Percentiles rank a stretch among this genome's conserved stretches.
phyloP scores from a whole-genome alignment of 2,888 invertebrate genomes.

The Polylopha cassiicola region DNA sequence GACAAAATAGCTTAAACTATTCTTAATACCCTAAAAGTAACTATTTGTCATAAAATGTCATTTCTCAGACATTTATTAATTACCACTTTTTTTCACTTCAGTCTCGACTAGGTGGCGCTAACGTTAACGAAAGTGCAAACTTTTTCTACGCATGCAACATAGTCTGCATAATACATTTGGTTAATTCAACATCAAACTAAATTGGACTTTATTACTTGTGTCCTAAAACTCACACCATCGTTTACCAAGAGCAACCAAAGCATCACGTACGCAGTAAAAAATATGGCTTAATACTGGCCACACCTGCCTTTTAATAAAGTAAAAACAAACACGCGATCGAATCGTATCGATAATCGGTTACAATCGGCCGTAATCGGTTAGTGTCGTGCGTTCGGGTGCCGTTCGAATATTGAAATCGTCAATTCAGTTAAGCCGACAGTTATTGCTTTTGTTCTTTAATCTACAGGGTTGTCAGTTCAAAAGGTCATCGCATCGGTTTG shows the following conservation, averaged over 20 bases:
- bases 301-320: conserved; percentile 48
- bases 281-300: conserved; percentile 24
- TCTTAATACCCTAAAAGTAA: no score
- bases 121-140: conserved; percentile 16
- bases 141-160: conserved; percentile 19
- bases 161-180: not conserved
- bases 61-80: no score
- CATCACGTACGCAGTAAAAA: conserved; percentile 15
- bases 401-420: conserved; percentile 51
- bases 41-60: not conserved
- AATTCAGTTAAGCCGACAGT: conserved; percentile 29
- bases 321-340: conserved; percentile 53
- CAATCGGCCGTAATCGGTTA: conserved; percentile 26
- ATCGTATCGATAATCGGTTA: conserved; percentile 54
- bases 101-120: conserved; percentile 16
- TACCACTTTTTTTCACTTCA: no score
- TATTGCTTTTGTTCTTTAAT: conserved; percentile 20
- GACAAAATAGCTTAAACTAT: no score
- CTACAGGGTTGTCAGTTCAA: conserved; percentile 14
- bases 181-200: conserved; percentile 9
- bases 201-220: not conserved
- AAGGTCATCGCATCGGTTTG: conserved; percentile 18
- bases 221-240: not conserved
- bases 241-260: not conserved
- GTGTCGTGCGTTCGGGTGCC: conserved; percentile 46